Evolutionary conservation across 2,113 vertebrate species (phyloP), one percentile per base, ranked within the genome.

Genomic region (Corapipo altera): DNA sequence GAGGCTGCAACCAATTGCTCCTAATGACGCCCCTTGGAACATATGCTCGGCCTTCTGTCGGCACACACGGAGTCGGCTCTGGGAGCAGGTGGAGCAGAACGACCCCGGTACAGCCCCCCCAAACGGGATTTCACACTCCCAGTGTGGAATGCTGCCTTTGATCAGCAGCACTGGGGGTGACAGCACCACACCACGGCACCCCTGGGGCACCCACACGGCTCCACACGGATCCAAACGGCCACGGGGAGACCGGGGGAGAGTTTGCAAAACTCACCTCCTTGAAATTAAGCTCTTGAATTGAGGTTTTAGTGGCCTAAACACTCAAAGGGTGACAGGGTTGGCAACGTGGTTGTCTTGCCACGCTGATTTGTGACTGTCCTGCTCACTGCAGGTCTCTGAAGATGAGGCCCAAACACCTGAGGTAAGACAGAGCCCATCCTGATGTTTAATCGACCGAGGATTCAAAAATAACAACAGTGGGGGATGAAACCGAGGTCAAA

Each of bases 11-110:
- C 8, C 62, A 71, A 51, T 1, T 80, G 84, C 44, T 91, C 39
- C 73, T 37, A 20, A 39, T 26, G 44, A 43, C 9, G 11, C 11
- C 71, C 48, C 80, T 4, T 1, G 8, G 49, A 75, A 41, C 89
- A 88, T 33, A 52, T 67, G 75, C n/a, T 81, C 57, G 1, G 71
- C 94, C 87, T 90, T 92, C 91, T 91, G 91, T 20, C 75, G 23
- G 22, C 1, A 0, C 32, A 2, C 39, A 44, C 39, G 0, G 13
- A 13, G 74, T 0, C 7, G n/a, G 46, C 61, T 58, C 2, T 21
- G 85, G 35, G 6, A 44, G 87, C 65, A 61, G 76, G 23, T 0
- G 2, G 33, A 61, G 82, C 78, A 33, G 23, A 33, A 17, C 13
- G 8, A n/a, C 4, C 30, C 55, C 70, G 39, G 78, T 64, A 46